Evolutionary conservation across 2,113 vertebrate genomes (phyloP), one percentile per base, ranked within the genome.

Genomic region (Toxotes jaculatrix): DNA sequence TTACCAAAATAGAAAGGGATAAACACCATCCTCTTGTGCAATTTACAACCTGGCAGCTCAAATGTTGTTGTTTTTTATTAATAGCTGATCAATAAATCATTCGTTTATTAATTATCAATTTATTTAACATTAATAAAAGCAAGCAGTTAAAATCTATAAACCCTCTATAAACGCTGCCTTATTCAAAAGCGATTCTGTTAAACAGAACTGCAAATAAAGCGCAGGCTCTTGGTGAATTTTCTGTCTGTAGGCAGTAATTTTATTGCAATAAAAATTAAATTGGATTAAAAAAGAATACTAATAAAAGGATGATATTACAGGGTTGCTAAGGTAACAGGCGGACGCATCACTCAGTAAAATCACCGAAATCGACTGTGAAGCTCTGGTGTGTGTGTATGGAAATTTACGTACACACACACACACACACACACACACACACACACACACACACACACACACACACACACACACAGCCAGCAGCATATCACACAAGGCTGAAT

Each of bases 251-350:
- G 38, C 21, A 67, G 40, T 14, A 23, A 14, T 31, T 79, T 63
- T 7, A 47, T 7, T 70, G 64, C 3, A 53, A 43, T 72, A 32
- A 51, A 12, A 34, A 51, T 51, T 19, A 4, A 4, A 38, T 10
- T 42, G 6, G 7, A 42, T 7, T 42, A 5, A 36, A 23, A 1
- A 47, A n/a, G 42, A 36, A 32, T 19, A 60, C 45, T 47, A 66
- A 11, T 6, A 55, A 27, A 3, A 27, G n/a, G 19, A 40, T 8
- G 55, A 56, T n/a, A 56, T 67, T 43, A 12, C 9, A 38, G 8
- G 8, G 61, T 45, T 77, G 66, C 31, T 53, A 51, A 7, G 45
- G 63, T 74, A 67, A 68, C 55, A 51, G 31, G 16, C 69, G 34
- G 19, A 53, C 13, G 17, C 34, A 60, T 67, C 42, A 32, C 55